Conservation (phyloP, 2,797 vertebrate genomes). For the Coccyzus lansbergi region DNA sequence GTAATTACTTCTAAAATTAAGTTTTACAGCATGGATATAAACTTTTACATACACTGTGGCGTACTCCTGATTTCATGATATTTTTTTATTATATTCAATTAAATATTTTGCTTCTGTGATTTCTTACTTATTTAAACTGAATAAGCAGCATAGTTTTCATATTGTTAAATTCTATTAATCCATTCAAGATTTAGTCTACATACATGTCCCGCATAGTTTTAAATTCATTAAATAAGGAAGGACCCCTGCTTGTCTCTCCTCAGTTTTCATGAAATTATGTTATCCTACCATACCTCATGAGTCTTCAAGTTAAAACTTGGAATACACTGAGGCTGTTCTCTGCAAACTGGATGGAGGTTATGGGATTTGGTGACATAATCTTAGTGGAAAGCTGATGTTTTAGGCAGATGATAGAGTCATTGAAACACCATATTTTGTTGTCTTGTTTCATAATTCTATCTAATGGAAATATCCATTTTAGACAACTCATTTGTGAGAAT, state of each 20-base stretch:
- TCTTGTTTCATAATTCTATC: neutral
- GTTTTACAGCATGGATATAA: neutral
- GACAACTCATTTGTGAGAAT: neutral
- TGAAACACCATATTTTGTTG: neutral
- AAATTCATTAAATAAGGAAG: neutral
- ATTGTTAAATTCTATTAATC: neutral
- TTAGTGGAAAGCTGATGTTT: neutral
- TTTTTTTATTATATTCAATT: neutral
- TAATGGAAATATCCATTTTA: neutral
- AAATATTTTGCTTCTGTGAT: neutral
- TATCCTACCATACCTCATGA: neutral
- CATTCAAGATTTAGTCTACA: neutral
- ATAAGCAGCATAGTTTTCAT: neutral
- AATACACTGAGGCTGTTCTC: neutral
- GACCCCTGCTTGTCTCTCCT: neutral
- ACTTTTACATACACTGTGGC: neutral
- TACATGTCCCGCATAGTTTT: neutral
- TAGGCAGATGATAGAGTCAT: neutral
- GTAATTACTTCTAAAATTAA: conserved; percentile 4
- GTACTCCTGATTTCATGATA: neutral
- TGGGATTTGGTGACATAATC: neutral
- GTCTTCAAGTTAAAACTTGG: neutral
- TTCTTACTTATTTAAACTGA: neutral
- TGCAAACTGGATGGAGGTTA: neutral
- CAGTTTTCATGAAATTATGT: neutral